These are phyloP conservation scores for Escarpia spicata DNA, from an alignment of 2,888 invertebrate genomes.

Conservation along the genomic window DNA sequence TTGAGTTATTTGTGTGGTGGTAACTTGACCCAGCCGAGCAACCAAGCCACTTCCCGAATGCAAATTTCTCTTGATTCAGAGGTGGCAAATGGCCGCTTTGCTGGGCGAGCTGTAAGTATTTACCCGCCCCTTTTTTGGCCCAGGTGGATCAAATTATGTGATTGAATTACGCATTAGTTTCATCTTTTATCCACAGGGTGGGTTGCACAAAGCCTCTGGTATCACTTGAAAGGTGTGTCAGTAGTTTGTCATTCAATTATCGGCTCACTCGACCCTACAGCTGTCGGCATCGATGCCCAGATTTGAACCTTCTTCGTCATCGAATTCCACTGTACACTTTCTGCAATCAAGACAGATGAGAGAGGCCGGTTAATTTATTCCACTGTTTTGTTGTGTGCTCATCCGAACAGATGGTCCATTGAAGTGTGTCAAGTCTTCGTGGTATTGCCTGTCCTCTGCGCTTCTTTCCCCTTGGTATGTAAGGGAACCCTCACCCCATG, in stretches of 20 bases:
- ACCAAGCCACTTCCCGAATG: not conserved
- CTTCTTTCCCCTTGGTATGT: not conserved
- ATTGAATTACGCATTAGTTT: constrained; percentile 16
- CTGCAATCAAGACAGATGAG: not conserved
- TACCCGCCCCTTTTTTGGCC: not conserved
- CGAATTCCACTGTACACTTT: not conserved
- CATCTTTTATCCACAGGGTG: not conserved
- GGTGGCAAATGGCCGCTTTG: not conserved
- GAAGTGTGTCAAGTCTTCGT: not conserved
- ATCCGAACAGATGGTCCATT: not conserved
- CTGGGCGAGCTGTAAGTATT: not conserved
- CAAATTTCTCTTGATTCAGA: constrained; percentile 10
- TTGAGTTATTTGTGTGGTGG: constrained; percentile 16
- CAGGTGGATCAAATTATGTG: not conserved
- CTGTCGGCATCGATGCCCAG: not conserved
- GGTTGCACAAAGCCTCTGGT: not conserved
- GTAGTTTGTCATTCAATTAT: not conserved
- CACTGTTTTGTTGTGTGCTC: constrained; percentile 7
- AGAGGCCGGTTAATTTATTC: not conserved
- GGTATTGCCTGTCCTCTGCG: not conserved
- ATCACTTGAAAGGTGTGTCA: not conserved
- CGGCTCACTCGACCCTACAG: not conserved
- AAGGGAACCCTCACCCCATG: not conserved
- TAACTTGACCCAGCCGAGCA: not conserved
- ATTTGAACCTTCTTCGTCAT: not conserved